Evolutionary conservation across 2,888 invertebrate genomes (phyloP), one percentile per base, ranked within the genome.

Genomic region (Acrocera orbiculus): DNA sequence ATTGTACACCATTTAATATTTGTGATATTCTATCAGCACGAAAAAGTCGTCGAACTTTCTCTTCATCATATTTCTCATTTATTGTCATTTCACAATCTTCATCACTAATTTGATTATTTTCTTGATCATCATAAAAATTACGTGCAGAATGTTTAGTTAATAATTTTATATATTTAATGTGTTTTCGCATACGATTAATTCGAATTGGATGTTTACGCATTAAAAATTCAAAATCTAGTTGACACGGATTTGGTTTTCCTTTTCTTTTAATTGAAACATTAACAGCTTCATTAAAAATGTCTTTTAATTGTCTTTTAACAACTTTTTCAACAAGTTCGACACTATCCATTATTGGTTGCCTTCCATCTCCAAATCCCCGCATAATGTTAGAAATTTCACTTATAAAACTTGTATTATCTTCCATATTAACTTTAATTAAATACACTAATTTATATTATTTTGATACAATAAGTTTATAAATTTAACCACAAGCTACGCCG

Each of bases 341-440:
- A 2, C 89, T 81, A 27, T 82, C 83, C 1, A 73, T 66, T 26
- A 81, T 68, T 0, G 90, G 89, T 40, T 75, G 74, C 14, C 77
- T 72, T 48, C 79, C 78, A 51, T 92, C 92, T 0, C 92, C 92
- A 51, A 89, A 85, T n/a, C 87, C 89, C 46, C 85, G 80, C 89
- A 87, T 82, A 72, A 87, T 86, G 47, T 73, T 69, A 1, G 79
- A 75, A 44, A 86, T 82, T 61, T 86, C 82, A 0, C n/a, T n/a
- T n/a, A n/a, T n/a, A n/a, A n/a, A n/a, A n/a, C n/a, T n/a, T 11
- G 17, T 22, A 26, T 20, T 2, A n/a, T n/a, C n/a, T n/a, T n/a
- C n/a, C n/a, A n/a, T n/a, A n/a, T n/a, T n/a, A n/a, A n/a, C n/a
- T n/a, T n/a, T n/a, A n/a, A n/a, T n/a, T n/a, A n/a, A n/a, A n/a